A percentile compares a stretch with the other conserved stretches of the same genome.
Evolutionary conservation across 2,113 vertebrate genomes (phyloP).

Genomic region (Promerops cafer): DNA sequence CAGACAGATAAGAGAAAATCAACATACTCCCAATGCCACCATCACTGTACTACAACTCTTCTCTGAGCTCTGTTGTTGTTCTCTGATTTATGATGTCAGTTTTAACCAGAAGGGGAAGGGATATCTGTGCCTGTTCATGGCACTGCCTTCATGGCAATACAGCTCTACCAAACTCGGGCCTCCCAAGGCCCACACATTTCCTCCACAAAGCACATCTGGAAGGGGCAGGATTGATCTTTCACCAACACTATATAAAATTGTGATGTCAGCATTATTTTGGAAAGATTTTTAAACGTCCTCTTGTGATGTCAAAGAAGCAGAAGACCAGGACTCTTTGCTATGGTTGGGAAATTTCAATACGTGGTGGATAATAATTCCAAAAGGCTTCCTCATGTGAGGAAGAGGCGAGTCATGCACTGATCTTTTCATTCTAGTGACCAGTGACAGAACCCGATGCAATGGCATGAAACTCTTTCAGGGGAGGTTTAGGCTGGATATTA

Average conservation of each 20-base stretch:
- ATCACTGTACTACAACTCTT: background rate
- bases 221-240: background rate
- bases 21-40: background rate
- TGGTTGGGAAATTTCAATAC: background rate
- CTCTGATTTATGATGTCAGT: background rate
- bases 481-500: background rate
- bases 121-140: background rate
- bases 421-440: background rate
- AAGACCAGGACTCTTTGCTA: background rate
- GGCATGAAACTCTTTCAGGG: background rate
- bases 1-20: background rate
- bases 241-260: background rate
- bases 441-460: accelerated
- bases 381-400: accelerated
- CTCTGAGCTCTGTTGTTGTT: background rate
- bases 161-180: background rate
- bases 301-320: background rate
- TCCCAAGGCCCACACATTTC: background rate
- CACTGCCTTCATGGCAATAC: background rate
- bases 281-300: background rate
- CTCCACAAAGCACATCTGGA: background rate
- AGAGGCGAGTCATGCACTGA: background rate
- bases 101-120: background rate
- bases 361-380: background rate
- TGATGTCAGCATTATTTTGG: background rate